Conservation (phyloP, 2,888 invertebrate species). For the Blastobasis adustella region DNA sequence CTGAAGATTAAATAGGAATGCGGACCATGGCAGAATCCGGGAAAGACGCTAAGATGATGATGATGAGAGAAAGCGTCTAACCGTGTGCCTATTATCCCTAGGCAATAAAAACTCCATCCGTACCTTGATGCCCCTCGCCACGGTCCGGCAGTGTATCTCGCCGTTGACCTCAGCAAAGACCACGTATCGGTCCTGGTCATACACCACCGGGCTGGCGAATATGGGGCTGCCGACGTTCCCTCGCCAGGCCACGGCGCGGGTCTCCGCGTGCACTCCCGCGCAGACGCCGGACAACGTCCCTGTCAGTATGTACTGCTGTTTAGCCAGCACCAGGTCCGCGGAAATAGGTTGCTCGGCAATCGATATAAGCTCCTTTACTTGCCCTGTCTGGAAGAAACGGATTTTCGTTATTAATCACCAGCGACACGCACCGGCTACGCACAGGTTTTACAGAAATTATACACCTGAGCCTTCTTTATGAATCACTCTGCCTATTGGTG, state of each 20-base stretch:
- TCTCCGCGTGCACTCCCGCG: slow-evolving; percentile 62
- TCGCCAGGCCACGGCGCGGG: slow-evolving; percentile 76
- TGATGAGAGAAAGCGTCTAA: too few relatives aligned
- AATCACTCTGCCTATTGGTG: too few relatives aligned
- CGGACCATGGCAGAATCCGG: too few relatives aligned
- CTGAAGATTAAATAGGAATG: too few relatives aligned
- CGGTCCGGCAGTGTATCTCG: slow-evolving; percentile 67
- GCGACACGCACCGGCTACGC: neutral
- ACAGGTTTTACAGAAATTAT: neutral
- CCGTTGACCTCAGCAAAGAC: slow-evolving; percentile 75
- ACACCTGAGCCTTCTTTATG: too few relatives aligned
- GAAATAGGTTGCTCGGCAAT: slow-evolving; percentile 64
- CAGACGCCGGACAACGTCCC: slow-evolving; percentile 77
- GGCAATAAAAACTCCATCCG: neutral
- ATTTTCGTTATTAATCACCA: neutral
- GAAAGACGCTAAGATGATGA: too few relatives aligned
- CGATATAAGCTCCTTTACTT: slow-evolving; percentile 38
- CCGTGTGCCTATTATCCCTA: too few relatives aligned
- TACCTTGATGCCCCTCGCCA: slow-evolving; percentile 66
- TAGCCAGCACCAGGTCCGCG: slow-evolving; percentile 56
- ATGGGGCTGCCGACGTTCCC: slow-evolving; percentile 75
- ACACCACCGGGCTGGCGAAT: slow-evolving; percentile 77
- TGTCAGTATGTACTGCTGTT: slow-evolving; percentile 49
- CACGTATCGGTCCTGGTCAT: slow-evolving; percentile 69
- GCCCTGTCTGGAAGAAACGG: slow-evolving; percentile 62